phyloP scores from a whole-genome alignment of 2,888 invertebrate genomes.

The Epinotia nisella region DNA sequence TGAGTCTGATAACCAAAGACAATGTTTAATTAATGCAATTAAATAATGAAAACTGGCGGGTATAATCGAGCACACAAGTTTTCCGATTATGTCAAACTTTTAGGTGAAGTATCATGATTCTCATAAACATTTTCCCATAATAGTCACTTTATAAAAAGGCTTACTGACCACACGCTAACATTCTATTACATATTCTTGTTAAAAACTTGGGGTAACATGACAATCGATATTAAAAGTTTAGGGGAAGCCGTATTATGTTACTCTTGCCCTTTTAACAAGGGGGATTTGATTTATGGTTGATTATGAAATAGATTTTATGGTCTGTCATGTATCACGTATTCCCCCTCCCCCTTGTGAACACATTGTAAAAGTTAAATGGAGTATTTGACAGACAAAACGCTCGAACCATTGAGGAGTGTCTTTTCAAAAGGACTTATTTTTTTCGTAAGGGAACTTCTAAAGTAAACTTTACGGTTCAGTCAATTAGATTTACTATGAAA shows the following conservation, averaged over 20 bases:
- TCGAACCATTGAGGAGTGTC: too few relatives aligned
- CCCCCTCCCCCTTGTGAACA: constrained; percentile 30
- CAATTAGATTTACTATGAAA: too few relatives aligned
- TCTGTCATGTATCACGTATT: constrained; percentile 64
- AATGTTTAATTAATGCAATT: not conserved
- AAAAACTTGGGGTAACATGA: constrained; percentile 36
- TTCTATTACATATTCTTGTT: constrained; percentile 23
- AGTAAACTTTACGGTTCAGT: too few relatives aligned
- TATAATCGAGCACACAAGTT: constrained; percentile 20
- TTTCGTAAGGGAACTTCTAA: too few relatives aligned
- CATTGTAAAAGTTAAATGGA: constrained; percentile 7
- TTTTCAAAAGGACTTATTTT: too few relatives aligned
- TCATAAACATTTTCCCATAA: not conserved
- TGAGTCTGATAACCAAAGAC: not conserved
- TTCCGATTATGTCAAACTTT: constrained; percentile 3
- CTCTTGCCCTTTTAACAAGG: constrained; percentile 54
- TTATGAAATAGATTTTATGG: constrained; percentile 68
- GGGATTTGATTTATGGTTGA: constrained; percentile 59
- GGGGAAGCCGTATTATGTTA: constrained; percentile 42
- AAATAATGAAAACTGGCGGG: not conserved
- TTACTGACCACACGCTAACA: constrained; percentile 12
- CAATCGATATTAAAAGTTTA: constrained; percentile 46
- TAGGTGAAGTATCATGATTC: not conserved
- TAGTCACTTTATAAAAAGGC: not conserved
- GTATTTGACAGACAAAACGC: not conserved